A percentile compares a stretch with the other conserved stretches of the same genome.
Evolutionary conservation across 2,797 vertebrate genomes (phyloP).

Genomic region (Crenichthys baileyi): DNA sequence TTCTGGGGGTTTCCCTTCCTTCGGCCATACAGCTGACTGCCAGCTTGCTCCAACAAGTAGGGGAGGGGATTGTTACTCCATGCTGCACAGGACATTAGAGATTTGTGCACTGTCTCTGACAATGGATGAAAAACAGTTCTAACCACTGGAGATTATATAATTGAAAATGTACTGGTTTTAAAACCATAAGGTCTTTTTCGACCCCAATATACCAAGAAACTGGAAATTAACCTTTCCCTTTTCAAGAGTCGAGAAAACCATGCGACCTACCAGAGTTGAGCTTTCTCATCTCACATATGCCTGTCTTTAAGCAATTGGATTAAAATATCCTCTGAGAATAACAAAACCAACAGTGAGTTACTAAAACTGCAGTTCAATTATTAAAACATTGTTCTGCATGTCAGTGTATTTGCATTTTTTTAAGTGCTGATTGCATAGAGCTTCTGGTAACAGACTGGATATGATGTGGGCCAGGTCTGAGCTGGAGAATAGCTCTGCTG

Average conservation of each 20-base stretch:
- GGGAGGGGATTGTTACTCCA: neutral
- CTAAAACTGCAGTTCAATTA: slow-evolving; percentile 46
- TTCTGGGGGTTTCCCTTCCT: neutral
- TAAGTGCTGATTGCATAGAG: slow-evolving; percentile 32
- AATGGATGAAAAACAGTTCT: neutral
- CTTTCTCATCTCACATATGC: slow-evolving; percentile 29
- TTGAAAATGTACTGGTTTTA: neutral
- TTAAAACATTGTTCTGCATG: slow-evolving; percentile 41
- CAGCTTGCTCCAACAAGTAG: neutral
- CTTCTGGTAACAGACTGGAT: slow-evolving; percentile 46
- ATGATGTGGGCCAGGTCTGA: slow-evolving; percentile 57
- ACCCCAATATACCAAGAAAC: neutral
- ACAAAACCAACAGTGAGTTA: slow-evolving; percentile 44
- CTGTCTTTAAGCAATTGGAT: neutral
- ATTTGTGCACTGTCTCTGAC: neutral
- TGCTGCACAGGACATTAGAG: neutral
- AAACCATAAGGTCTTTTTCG: neutral
- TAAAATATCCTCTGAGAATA: slow-evolving; percentile 52
- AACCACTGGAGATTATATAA: neutral
- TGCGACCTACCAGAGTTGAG: neutral
- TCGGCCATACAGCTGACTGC: neutral
- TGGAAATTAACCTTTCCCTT: neutral
- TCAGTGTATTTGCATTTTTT: slow-evolving; percentile 44
- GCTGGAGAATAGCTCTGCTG: slow-evolving; percentile 53
- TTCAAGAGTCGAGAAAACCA: neutral